phyloP scores from a whole-genome alignment of 2,113 vertebrate genomes.

The Nymphicus hollandicus region DNA sequence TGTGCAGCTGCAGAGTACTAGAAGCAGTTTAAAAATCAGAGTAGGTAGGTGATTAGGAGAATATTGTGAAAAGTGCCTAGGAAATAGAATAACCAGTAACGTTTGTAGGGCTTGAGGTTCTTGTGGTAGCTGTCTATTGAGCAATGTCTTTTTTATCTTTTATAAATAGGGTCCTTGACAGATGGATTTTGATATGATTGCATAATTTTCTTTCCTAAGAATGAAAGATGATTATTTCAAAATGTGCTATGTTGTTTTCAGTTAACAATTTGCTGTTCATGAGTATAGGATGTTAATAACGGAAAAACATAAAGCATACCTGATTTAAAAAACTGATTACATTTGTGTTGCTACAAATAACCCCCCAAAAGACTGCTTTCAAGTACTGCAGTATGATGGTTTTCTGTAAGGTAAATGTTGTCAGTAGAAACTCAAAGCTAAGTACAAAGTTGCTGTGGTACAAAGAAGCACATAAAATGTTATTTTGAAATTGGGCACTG shows the following conservation, averaged over 20 bases:
- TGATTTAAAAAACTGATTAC: background rate
- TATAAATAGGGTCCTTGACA: background rate
- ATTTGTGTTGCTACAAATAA: background rate
- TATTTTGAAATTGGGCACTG: background rate
- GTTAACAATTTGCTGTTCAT: background rate
- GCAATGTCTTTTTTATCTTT: background rate
- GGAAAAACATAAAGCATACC: rapidly evolving
- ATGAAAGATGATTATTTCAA: background rate
- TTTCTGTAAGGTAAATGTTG: background rate
- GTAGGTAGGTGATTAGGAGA: background rate
- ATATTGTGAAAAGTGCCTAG: background rate
- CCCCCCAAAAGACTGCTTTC: background rate
- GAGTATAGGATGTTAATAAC: background rate
- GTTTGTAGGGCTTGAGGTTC: background rate
- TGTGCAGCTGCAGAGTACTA: background rate
- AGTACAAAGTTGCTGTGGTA: background rate
- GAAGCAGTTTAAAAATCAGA: background rate
- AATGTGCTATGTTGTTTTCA: background rate
- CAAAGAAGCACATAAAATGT: background rate
- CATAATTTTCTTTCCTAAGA: background rate
- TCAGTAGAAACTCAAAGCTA: background rate
- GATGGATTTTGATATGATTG: background rate
- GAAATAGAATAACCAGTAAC: background rate
- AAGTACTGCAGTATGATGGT: background rate
- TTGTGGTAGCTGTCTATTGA: background rate